Base-by-base conservation (phyloP, 2,113 vertebrate species). In the human region DNA sequence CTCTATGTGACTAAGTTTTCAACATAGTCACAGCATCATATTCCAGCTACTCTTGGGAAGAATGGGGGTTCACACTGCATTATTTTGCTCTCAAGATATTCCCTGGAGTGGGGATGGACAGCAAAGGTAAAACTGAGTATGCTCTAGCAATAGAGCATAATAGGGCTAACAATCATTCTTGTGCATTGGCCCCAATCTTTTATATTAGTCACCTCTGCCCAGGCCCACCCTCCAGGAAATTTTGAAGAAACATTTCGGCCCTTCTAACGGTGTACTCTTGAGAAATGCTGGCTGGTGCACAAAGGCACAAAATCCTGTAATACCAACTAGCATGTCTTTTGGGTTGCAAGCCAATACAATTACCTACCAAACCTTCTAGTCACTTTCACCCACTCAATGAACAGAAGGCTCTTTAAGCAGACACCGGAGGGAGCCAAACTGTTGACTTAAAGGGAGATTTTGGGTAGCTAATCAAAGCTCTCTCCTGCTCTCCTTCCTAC, bases 351-450 rank as follows among this genome's bases (percentile, higher is more conserved):
- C 66, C 89, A 32, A 83, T 88, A 91, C 18, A 89, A 84, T 87
- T 84, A 70, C 20, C n/a, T 7, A 10, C 4, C 27, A 82, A 78
- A n/a, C 8, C 40, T 76, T 85, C 20, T 43, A 35, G 22, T 83
- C 52, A 90, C 57, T 94, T 96, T 73, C 38, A 85, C 45, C 48
- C 50, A 61, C 22, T 81, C 92, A 96, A 40, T 66, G 80, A 95
- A 89, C 89, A 87, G 87, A 79, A 85, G 64, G 59, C 88, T 78
- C 38, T 97, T 90, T 91, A 97, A 96, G 75, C 72, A 95, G 95
- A 97, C 92, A 59, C 84, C 61, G 84, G 80, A 90, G 48, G 93
- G 78, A 97, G 55, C 68, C 90, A 80, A 61, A 86, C n/a, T 78
- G 27, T 81, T 45, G 81, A 32, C 81, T n/a, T 85, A n/a, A 61